These are phyloP conservation scores for Steatocranus sp. DNA, from an alignment of 2,797 vertebrate species.

Conservation along the genomic window DNA sequence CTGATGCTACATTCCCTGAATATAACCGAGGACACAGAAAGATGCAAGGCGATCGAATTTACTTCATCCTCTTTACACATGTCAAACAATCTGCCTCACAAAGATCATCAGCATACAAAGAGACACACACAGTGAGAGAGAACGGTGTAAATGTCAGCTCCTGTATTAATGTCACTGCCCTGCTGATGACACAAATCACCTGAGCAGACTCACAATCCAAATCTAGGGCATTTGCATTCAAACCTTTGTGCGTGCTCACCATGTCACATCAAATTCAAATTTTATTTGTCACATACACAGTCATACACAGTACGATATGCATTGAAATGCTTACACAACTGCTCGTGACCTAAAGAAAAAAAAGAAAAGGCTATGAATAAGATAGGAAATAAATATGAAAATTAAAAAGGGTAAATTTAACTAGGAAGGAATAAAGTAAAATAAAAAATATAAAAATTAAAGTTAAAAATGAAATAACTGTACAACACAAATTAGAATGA, in stretches of 20 bases:
- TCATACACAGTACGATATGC: too few relatives aligned
- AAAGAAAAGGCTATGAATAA: too few relatives aligned
- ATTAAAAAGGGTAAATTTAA: too few relatives aligned
- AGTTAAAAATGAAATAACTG: too few relatives aligned
- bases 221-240: constrained; percentile 52
- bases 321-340: too few relatives aligned
- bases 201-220: constrained; percentile 22
- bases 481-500: too few relatives aligned
- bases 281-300: too few relatives aligned
- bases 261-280: background rate
- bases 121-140: background rate
- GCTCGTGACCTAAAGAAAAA: too few relatives aligned
- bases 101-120: constrained; percentile 17
- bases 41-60: background rate
- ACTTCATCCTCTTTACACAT: background rate
- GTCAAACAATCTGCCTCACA: background rate
- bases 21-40: background rate
- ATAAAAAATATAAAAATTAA: too few relatives aligned
- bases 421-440: too few relatives aligned
- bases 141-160: background rate
- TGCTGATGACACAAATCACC: constrained; percentile 47
- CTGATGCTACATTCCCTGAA: background rate
- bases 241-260: constrained; percentile 14
- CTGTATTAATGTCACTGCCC: constrained; percentile 37
- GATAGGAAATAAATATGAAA: too few relatives aligned